Conservation (phyloP, 1,140 invertebrate species). For the Drosophila ironensis region DNA sequence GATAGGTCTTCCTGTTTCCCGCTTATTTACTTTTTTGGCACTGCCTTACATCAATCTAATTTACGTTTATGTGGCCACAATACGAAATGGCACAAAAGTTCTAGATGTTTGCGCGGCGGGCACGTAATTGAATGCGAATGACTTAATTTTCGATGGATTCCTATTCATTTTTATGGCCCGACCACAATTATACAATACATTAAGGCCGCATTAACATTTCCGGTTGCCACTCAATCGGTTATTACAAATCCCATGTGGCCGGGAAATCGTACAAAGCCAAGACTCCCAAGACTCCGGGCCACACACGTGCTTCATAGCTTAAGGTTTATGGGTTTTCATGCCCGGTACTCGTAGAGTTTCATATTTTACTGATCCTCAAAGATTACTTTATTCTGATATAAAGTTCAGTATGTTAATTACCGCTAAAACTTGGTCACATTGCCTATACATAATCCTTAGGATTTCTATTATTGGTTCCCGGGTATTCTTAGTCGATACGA, state of each 20-base stretch:
- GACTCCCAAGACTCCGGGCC: too few relatives aligned
- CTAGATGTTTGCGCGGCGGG: constrained; percentile 21
- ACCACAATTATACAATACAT: constrained; percentile 63
- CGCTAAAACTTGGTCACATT: too few relatives aligned
- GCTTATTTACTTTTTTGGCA: too few relatives aligned
- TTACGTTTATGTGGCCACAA: constrained; percentile 23
- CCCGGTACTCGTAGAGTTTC: too few relatives aligned
- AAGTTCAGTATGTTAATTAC: too few relatives aligned
- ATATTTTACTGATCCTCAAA: too few relatives aligned
- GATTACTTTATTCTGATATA: too few relatives aligned
- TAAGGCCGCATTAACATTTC: constrained; percentile 59
- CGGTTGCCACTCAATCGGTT: constrained; percentile 36
- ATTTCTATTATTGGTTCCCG: too few relatives aligned
- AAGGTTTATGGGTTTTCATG: too few relatives aligned
- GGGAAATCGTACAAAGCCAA: not conserved
- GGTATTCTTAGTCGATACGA: constrained; percentile 8
- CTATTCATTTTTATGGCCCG: constrained; percentile 54
- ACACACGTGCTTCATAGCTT: constrained; percentile 31
- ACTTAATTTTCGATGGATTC: constrained; percentile 68
- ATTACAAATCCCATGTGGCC: constrained; percentile 26
- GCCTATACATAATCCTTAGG: too few relatives aligned
- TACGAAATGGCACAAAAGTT: constrained; percentile 30
- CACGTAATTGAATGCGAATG: constrained; percentile 77
- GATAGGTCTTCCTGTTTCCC: constrained; percentile 54
- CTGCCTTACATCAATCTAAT: constrained; percentile 59